A percentile compares a stretch with the other conserved stretches of the same genome.
These are phyloP conservation scores for Erynnis tages DNA, from an alignment of 2,888 invertebrate genomes.

Conservation along the genomic window DNA sequence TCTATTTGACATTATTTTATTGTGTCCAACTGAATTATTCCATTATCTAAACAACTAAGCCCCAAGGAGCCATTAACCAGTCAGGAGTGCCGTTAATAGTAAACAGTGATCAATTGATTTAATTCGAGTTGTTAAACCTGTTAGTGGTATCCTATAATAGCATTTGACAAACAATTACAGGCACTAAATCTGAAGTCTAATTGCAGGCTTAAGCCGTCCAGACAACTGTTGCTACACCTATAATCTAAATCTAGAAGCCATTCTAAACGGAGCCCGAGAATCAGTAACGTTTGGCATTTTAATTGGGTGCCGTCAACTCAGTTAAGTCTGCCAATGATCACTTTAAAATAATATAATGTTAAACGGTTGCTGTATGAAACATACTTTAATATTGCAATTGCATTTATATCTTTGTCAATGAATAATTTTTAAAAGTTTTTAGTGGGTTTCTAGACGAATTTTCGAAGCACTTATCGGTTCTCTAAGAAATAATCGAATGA, in stretches of 20 bases:
- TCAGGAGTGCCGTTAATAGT: conserved; percentile 20
- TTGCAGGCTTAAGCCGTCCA: conserved; percentile 21
- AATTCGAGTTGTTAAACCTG: conserved; percentile 24
- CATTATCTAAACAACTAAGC: neutral
- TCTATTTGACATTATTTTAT: neutral
- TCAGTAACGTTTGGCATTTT: conserved; percentile 13
- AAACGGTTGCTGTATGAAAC: too few species aligned
- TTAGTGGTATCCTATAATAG: conserved; percentile 27
- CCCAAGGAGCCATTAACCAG: conserved; percentile 19
- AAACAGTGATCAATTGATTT: conserved; percentile 27
- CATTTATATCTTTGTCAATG: too few species aligned
- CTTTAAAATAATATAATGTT: too few species aligned
- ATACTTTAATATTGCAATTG: too few species aligned
- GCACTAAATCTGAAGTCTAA: conserved; percentile 27
- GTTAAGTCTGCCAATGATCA: neutral
- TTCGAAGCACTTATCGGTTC: too few species aligned
- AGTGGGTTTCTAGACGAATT: too few species aligned
- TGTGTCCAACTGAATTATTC: neutral
- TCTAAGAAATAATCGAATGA: too few species aligned
- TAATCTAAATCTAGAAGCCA: conserved; percentile 22
- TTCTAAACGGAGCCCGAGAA: conserved; percentile 10
- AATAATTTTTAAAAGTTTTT: too few species aligned
- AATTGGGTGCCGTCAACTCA: neutral
- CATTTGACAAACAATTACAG: conserved; percentile 27
- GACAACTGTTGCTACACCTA: conserved; percentile 27